phyloP scores from a whole-genome alignment of 2,888 invertebrate genomes.

The Hypena proboscidalis region DNA sequence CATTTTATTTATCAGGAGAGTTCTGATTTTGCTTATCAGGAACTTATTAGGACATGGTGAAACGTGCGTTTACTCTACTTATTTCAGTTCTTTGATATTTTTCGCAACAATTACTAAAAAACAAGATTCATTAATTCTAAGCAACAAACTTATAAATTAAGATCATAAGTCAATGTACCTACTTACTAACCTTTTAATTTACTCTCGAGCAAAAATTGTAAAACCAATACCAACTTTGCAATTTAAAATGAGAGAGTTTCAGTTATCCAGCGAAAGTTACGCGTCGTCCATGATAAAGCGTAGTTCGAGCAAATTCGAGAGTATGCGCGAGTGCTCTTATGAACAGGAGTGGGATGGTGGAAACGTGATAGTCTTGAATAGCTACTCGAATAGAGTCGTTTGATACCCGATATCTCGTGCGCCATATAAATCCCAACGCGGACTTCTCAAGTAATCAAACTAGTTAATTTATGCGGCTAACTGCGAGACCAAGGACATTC shows the following conservation, averaged over 20 bases:
- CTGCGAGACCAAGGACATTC: conserved; percentile 36
- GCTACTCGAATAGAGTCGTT: conserved; percentile 57
- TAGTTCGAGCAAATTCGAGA: conserved; percentile 68
- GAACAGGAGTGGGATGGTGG: conserved; percentile 61
- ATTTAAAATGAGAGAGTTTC: conserved; percentile 60
- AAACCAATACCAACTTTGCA: conserved; percentile 36
- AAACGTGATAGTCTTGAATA: conserved; percentile 74
- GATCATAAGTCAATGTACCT: no score
- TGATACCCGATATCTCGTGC: conserved; percentile 60
- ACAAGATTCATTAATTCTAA: no score
- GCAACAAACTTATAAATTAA: no score
- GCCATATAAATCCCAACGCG: conserved; percentile 45
- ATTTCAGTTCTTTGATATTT: no score
- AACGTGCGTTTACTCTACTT: no score
- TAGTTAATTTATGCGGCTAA: conserved; percentile 47
- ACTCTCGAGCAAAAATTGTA: no score
- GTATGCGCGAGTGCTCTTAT: conserved; percentile 66
- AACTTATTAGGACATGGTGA: no score
- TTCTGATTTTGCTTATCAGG: no score
- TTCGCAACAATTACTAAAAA: no score
- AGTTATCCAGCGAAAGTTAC: conserved; percentile 48
- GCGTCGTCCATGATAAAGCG: conserved; percentile 59
- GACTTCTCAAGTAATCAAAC: conserved; percentile 49
- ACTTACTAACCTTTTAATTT: no score
- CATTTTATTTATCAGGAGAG: no score